Conservation (phyloP, 2,888 invertebrate species). For the Epirrhoe alternata region DNA sequence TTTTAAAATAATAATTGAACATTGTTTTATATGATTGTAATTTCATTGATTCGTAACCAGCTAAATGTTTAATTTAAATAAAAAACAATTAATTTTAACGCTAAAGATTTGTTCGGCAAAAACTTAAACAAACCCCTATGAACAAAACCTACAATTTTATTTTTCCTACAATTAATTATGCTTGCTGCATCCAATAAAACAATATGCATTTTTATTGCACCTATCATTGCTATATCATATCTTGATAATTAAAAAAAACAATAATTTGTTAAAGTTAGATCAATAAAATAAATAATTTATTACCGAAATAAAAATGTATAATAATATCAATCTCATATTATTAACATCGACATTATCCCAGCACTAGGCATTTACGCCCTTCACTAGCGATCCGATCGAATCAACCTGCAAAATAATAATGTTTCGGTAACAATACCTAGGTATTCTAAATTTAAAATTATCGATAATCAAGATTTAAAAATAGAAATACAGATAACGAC, state of each 20-base stretch:
- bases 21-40: no score
- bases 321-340: conserved; percentile 9
- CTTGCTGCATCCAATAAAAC: no score
- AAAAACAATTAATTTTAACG: no score
- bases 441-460: conserved; percentile 42
- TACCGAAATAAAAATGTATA: neutral
- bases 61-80: neutral
- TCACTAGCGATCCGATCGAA: conserved; percentile 55
- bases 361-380: conserved; percentile 29
- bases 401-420: conserved; percentile 51
- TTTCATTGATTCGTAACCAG: neutral
- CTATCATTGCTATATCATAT: no score
- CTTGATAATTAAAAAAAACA: no score
- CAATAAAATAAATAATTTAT: neutral
- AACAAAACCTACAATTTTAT: no score
- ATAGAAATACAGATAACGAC: conserved; percentile 12
- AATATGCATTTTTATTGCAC: no score
- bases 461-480: conserved; percentile 29
- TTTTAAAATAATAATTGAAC: neutral
- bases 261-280: neutral
- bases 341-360: conserved; percentile 21
- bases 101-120: no score
- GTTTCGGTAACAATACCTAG: conserved; percentile 49
- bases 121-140: no score
- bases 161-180: no score